Evolutionary conservation across 2,113 vertebrate genomes (phyloP).

Genomic region (Pogona vitticeps): DNA sequence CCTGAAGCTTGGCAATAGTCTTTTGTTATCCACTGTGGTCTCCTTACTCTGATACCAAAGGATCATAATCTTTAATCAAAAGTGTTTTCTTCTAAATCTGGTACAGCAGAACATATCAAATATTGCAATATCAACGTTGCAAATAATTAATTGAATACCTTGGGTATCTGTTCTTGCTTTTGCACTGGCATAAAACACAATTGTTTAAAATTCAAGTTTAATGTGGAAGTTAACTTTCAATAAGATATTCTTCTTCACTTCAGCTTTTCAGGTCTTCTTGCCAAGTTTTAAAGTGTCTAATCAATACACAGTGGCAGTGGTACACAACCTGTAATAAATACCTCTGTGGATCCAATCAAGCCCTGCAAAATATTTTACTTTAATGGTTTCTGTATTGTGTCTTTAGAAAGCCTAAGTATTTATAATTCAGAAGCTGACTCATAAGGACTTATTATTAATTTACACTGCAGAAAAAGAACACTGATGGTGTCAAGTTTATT

Average conservation of each 20-base stretch:
- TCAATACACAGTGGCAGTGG: constrained; percentile 55
- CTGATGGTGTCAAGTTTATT: constrained; percentile 18
- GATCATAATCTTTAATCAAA: neutral
- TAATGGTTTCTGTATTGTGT: constrained; percentile 51
- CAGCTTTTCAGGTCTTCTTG: constrained; percentile 22
- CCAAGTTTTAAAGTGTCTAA: constrained; percentile 33
- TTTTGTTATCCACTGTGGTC: neutral
- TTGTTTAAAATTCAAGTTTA: neutral
- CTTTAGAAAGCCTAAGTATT: constrained; percentile 39
- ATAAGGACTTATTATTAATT: constrained; percentile 30
- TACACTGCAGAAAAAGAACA: constrained; percentile 25
- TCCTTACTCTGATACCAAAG: neutral
- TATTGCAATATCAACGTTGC: neutral
- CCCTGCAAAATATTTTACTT: constrained; percentile 50
- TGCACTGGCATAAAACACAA: neutral
- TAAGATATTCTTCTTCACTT: constrained; percentile 5
- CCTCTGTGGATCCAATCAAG: constrained; percentile 47
- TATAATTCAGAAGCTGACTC: constrained; percentile 33
- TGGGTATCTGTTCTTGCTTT: constrained; percentile 14
- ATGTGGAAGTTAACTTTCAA: constrained; percentile 34
- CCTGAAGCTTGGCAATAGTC: neutral
- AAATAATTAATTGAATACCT: neutral
- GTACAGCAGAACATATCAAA: neutral
- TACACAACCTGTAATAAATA: constrained; percentile 53
- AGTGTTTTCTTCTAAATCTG: neutral